Evolutionary conservation across 2,888 invertebrate genomes (phyloP).

Genomic region (Plebejus melissa): DNA sequence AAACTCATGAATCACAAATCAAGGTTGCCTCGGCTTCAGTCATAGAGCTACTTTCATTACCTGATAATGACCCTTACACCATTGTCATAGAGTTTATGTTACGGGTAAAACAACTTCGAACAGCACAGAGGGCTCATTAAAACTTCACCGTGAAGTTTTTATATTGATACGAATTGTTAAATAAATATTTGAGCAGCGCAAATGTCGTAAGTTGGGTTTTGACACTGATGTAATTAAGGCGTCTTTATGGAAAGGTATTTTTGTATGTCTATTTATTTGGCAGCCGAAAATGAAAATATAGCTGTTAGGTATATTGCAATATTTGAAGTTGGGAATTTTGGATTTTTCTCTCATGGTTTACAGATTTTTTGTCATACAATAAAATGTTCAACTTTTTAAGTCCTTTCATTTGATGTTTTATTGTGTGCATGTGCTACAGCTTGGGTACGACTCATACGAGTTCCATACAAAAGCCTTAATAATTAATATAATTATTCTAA

Average conservation of each 20-base stretch:
- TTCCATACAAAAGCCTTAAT: no score
- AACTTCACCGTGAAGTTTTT: slow-evolving; percentile 29
- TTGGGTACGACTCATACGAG: no score
- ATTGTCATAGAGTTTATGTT: neutral
- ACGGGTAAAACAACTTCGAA: neutral
- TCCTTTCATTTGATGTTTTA: no score
- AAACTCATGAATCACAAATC: slow-evolving; percentile 61
- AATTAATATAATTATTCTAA: no score
- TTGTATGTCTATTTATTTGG: neutral
- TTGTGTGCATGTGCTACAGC: no score
- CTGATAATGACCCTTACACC: neutral
- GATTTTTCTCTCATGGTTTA: no score
- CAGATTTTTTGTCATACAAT: no score
- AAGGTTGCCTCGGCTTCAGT: slow-evolving; percentile 41
- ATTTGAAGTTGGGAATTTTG: no score
- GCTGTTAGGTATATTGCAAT: no score
- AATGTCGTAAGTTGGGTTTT: neutral
- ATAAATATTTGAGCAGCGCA: neutral
- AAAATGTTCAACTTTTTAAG: no score
- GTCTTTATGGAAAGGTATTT: neutral
- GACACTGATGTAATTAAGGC: slow-evolving; percentile 5
- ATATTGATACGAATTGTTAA: slow-evolving; percentile 27
- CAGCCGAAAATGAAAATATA: neutral
- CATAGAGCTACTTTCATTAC: neutral
- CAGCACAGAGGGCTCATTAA: slow-evolving; percentile 30